These are phyloP conservation scores for Leptinotarsa defecta DNA, from an alignment of 1,140 invertebrate genomes.

Conservation along the genomic window DNA sequence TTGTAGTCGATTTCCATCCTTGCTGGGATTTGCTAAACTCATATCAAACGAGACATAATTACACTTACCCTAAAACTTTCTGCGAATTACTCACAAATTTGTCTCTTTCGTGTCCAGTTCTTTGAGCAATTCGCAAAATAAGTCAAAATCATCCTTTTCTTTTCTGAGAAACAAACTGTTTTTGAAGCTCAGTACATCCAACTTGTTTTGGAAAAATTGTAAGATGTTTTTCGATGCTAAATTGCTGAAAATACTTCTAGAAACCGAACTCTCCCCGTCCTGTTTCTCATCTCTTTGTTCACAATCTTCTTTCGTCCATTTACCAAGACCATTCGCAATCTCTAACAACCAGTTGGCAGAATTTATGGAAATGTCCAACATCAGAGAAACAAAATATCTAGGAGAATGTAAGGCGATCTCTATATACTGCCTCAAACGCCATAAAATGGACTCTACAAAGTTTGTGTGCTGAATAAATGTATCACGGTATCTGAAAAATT, in stretches of 20 bases:
- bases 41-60: neutral
- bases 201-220: constrained; percentile 1
- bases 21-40: no score
- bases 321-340: constrained; percentile 69
- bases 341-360: constrained; percentile 65
- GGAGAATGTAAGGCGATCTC: constrained; percentile 63
- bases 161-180: constrained; percentile 9
- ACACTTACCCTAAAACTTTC: constrained; percentile 2
- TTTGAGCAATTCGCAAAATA: constrained; percentile 63
- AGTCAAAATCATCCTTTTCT: constrained; percentile 56
- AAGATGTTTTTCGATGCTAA: neutral
- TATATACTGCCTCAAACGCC: constrained; percentile 69
- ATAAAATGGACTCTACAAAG: constrained; percentile 77
- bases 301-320: constrained; percentile 60
- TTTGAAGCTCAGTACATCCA: neutral
- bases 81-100: constrained; percentile 74
- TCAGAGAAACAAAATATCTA: constrained; percentile 62
- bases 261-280: neutral
- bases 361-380: constrained; percentile 62
- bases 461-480: constrained; percentile 82
- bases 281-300: neutral
- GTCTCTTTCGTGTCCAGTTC: constrained; percentile 76
- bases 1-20: no score
- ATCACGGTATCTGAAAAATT: constrained; percentile 21
- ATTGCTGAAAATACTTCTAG: neutral